Evolutionary conservation across 1,140 invertebrate species (phyloP), one percentile per base, ranked within the genome.

Genomic region (Macrostomum lignano): DNA sequence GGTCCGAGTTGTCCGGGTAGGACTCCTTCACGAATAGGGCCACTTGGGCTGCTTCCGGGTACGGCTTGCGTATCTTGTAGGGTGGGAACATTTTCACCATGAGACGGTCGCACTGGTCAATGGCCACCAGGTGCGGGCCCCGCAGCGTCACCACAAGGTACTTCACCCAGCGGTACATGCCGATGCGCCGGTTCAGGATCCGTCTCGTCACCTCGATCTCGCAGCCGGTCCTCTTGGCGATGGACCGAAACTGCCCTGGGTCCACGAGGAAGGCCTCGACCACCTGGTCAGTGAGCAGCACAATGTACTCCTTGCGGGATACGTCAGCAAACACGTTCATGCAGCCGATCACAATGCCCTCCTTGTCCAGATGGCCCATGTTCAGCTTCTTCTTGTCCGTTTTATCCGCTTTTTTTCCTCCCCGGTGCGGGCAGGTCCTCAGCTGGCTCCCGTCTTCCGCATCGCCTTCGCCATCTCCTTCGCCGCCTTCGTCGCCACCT

Each of bases 261-360:
- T 28, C 26, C n/a, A n/a, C n/a, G 19, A 28, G 19, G 19, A 28
- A 28, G 15, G 19, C 26, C 5, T 17, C 9, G 9, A 28, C 26
- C 9, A 9, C 9, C 19, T 28, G 14, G 9, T 28, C 26, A 15
- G 15, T 28, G 15, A 28, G 19, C 14, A 28, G 19, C 5, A 28
- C 9, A 9, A 28, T 28, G 19, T 28, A 28, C 19, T 28, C 26
- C 26, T 28, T 28, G n/a, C n/a, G n/a, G n/a, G n/a, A n/a, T n/a
- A n/a, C n/a, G n/a, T n/a, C n/a, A n/a, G n/a, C n/a, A n/a, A n/a
- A n/a, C n/a, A n/a, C n/a, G n/a, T n/a, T n/a, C n/a, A n/a, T n/a
- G n/a, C n/a, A n/a, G n/a, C n/a, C n/a, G n/a, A n/a, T n/a, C n/a
- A n/a, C n/a, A n/a, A n/a, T n/a, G n/a, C n/a, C n/a, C n/a, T n/a